Percentiles rank a stretch among this genome's conserved stretches.
Evolutionary conservation across 2,888 invertebrate genomes (phyloP).

Genomic region (Caradrina kadenii): DNA sequence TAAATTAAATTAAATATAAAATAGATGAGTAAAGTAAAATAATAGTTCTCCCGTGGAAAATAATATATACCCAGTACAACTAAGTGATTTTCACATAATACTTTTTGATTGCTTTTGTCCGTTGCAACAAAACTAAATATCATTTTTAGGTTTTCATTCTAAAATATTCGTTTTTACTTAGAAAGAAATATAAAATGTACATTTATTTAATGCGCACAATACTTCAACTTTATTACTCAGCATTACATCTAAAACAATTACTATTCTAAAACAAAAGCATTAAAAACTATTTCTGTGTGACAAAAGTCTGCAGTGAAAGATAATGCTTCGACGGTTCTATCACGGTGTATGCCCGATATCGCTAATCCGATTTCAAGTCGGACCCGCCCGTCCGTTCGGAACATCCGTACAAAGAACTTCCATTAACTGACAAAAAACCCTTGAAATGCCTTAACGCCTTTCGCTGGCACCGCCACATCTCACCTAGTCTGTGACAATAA

Average conservation of each 20-base stretch:
- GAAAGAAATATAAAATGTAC: no score
- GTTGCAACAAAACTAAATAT: neutral
- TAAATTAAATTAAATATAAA: neutral
- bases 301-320: slow-evolving; percentile 74
- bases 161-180: no score
- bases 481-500: slow-evolving; percentile 67
- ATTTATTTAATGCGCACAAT: neutral
- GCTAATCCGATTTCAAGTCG: slow-evolving; percentile 87
- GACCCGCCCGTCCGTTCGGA: slow-evolving; percentile 81
- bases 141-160: neutral
- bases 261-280: slow-evolving; percentile 48
- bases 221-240: neutral
- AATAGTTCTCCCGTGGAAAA: slow-evolving; percentile 2
- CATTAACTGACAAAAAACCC: slow-evolving; percentile 87
- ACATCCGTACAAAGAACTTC: slow-evolving; percentile 89
- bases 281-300: slow-evolving; percentile 55
- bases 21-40: no score
- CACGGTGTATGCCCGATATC: slow-evolving; percentile 84
- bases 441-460: slow-evolving; percentile 76
- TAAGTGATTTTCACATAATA: neutral
- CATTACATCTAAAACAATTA: neutral
- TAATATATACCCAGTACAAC: neutral
- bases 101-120: neutral
- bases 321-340: slow-evolving; percentile 80
- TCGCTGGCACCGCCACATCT: slow-evolving; percentile 64